Conservation (phyloP, 2,797 vertebrate genomes). For the Propithecus deckenii region DNA sequence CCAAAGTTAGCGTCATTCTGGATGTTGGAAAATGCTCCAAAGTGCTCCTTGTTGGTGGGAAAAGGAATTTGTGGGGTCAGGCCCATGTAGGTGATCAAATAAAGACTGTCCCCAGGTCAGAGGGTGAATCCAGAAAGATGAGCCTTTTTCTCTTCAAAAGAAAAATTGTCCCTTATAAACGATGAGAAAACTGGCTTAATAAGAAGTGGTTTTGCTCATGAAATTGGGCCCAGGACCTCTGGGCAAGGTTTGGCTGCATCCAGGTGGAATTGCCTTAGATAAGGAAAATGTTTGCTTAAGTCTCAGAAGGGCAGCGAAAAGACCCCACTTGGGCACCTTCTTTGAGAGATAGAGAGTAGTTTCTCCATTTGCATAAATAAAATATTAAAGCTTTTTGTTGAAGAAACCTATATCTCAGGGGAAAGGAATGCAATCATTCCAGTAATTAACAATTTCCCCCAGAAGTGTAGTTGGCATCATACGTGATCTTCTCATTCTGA, state of each 20-base stretch:
- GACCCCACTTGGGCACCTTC: background rate
- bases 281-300: background rate
- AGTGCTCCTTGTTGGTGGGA: background rate
- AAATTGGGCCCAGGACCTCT: background rate
- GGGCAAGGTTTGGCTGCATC: background rate
- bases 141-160: background rate
- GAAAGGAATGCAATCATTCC: slow-evolving; percentile 71
- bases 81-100: background rate
- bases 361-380: slow-evolving; percentile 52
- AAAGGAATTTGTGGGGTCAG: background rate
- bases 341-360: slow-evolving; percentile 9
- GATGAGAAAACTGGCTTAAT: background rate
- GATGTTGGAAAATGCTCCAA: background rate
- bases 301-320: background rate
- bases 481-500: slow-evolving; percentile 13
- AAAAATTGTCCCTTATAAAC: slow-evolving; percentile 18
- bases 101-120: background rate
- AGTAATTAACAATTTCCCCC: slow-evolving; percentile 52
- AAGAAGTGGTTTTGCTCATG: background rate
- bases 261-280: background rate
- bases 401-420: slow-evolving; percentile 50
- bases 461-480: slow-evolving; percentile 45
- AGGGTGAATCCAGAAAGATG: background rate
- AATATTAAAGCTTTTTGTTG: slow-evolving; percentile 61
- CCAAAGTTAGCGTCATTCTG: background rate